A percentile compares a stretch with the other conserved stretches of the same genome.
phyloP scores from a whole-genome alignment of 2,797 vertebrate species.

The Harpagifer antarcticus region DNA sequence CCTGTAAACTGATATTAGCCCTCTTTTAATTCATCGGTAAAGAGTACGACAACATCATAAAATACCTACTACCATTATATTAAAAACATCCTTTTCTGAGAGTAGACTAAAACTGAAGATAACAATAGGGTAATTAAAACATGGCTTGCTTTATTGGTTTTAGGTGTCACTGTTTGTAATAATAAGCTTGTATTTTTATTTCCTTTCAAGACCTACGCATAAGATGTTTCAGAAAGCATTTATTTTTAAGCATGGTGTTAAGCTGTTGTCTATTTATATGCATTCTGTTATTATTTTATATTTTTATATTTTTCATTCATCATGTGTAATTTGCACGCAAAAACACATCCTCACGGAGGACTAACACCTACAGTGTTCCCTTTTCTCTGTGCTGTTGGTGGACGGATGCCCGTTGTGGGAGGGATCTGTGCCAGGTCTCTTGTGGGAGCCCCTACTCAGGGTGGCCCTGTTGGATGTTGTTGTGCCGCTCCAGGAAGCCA shows the following conservation, averaged over 20 bases:
- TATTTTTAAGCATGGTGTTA: too few relatives aligned
- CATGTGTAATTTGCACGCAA: conserved; percentile 1
- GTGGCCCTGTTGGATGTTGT: conserved; percentile 86
- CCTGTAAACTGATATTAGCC: not conserved
- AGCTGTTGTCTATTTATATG: too few relatives aligned
- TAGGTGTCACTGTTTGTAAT: too few relatives aligned
- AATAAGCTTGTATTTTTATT: too few relatives aligned
- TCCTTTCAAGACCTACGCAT: too few relatives aligned
- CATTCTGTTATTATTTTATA: too few relatives aligned
- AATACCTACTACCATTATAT: not conserved
- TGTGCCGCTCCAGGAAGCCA: conserved; percentile 86
- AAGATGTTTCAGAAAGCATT: too few relatives aligned
- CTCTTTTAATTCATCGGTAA: not conserved
- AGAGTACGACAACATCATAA: not conserved
- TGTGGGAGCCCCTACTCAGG: conserved; percentile 87
- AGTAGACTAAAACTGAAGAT: not conserved
- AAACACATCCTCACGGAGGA: conserved; percentile 6
- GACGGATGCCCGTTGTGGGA: conserved; percentile 89
- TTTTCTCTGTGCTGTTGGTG: conserved; percentile 91
- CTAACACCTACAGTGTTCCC: conserved; percentile 93
- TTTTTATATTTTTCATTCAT: too few relatives aligned
- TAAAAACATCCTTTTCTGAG: not conserved
- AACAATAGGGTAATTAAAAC: too few relatives aligned
- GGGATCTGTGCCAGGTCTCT: conserved; percentile 89
- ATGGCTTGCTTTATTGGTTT: too few relatives aligned